phyloP scores from a whole-genome alignment of 1,140 invertebrate genomes.

The Hyposmocoma kahamanoa region DNA sequence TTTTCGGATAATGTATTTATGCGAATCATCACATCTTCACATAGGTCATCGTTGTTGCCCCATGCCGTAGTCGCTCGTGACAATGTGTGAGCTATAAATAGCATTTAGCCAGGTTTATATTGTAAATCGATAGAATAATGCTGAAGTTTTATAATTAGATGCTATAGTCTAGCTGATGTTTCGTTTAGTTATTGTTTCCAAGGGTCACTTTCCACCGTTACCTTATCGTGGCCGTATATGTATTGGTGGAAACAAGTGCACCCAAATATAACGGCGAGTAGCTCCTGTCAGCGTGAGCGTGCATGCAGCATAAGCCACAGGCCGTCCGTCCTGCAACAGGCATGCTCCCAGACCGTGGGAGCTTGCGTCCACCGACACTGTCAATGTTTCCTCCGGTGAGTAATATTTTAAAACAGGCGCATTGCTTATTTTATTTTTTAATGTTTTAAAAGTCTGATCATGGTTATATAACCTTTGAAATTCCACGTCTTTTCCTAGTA shows the following conservation, averaged over 20 bases:
- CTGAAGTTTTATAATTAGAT: constrained; percentile 10
- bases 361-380: constrained; percentile 15
- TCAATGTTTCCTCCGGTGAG: constrained; percentile 17
- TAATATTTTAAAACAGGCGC: constrained; percentile 32
- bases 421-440: constrained; percentile 36
- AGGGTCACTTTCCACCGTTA: constrained; percentile 57
- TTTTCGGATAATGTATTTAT: neutral
- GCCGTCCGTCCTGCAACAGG: constrained; percentile 26
- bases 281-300: constrained; percentile 34
- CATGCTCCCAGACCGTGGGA: constrained; percentile 23
- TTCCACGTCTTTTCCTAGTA: constrained; percentile 36
- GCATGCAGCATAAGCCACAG: constrained; percentile 33
- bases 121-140: constrained; percentile 1
- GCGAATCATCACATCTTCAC: neutral
- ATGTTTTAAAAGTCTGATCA: constrained; percentile 30
- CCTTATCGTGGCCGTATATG: constrained; percentile 8
- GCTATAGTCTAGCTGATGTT: constrained; percentile 35
- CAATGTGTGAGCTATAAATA: constrained; percentile 5
- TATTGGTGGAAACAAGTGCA: constrained; percentile 8
- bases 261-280: constrained; percentile 23
- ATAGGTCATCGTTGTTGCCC: neutral
- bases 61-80: neutral
- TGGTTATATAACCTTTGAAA: constrained; percentile 42
- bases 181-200: constrained; percentile 51
- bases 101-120: constrained; percentile 3